Percentiles rank a stretch among this genome's conserved stretches.
These are phyloP conservation scores for Enteromius viviparus DNA, from an alignment of 2,797 vertebrate genomes.

Conservation along the genomic window DNA sequence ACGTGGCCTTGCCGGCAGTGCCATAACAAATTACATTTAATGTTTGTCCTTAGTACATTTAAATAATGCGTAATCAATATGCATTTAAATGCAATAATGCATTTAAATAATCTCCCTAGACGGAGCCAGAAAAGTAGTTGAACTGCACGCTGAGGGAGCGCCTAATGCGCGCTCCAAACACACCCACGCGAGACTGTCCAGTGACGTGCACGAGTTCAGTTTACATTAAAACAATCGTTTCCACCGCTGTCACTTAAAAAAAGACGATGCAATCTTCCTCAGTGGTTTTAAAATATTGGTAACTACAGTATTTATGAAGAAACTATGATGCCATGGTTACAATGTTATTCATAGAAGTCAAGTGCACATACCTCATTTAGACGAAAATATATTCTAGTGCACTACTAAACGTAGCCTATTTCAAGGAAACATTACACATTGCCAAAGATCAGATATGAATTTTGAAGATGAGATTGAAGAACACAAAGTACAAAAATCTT, in stretches of 20 bases:
- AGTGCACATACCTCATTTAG: neutral
- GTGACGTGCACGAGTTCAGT: neutral
- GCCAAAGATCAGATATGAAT: neutral
- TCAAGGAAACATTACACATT: neutral
- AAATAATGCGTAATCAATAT: neutral
- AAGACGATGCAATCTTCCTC: neutral
- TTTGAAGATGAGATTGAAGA: neutral
- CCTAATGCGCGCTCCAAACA: neutral
- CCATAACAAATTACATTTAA: slow-evolving; percentile 36
- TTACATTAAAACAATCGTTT: neutral
- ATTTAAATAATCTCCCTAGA: neutral
- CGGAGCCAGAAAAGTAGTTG: neutral
- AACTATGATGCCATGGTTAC: neutral
- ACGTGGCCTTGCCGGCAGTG: slow-evolving; percentile 35
- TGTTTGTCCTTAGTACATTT: neutral
- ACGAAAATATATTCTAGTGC: neutral
- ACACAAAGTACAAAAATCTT: neutral
- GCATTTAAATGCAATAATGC: too few relatives aligned
- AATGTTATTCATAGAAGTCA: neutral
- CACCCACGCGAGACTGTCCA: neutral
- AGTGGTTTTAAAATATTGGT: neutral
- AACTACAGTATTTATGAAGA: neutral
- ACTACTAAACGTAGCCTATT: neutral
- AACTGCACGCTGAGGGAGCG: neutral
- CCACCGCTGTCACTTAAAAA: neutral